Evolutionary conservation across 2,888 invertebrate species (phyloP).

Genomic region (Teleiodes luculella): DNA sequence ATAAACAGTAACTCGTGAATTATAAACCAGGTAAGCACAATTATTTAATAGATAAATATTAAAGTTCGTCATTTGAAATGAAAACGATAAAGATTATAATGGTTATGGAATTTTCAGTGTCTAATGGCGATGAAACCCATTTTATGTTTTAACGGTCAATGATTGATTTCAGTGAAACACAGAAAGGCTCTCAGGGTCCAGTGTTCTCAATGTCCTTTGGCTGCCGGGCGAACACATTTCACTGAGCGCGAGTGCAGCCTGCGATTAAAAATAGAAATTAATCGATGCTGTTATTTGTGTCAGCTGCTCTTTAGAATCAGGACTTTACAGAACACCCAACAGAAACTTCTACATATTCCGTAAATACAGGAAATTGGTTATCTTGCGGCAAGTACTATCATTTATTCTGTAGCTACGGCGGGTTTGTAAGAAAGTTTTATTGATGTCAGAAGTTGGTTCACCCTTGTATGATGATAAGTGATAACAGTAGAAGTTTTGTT

Average conservation of each 20-base stretch:
- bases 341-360: background rate
- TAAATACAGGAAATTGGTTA: constrained; percentile 22
- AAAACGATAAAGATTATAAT: background rate
- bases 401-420: background rate
- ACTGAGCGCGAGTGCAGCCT: constrained; percentile 45
- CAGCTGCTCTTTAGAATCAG: constrained; percentile 47
- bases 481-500: background rate
- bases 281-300: constrained; percentile 75
- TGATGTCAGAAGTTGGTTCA: background rate
- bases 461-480: background rate
- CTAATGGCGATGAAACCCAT: background rate
- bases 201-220: constrained; percentile 45
- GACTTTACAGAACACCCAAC: background rate
- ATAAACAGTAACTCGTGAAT: no score
- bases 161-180: constrained; percentile 33
- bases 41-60: background rate
- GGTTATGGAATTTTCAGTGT: background rate
- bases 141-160: constrained; percentile 24
- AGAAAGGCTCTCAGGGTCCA: constrained; percentile 44
- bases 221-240: constrained; percentile 40
- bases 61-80: background rate
- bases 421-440: background rate
- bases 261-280: constrained; percentile 73
- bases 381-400: no score
- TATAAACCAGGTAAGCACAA: no score